A percentile compares a stretch with the other conserved stretches of the same genome.
phyloP scores from a whole-genome alignment of 2,113 vertebrate species.

The Sprattus sprattus region DNA sequence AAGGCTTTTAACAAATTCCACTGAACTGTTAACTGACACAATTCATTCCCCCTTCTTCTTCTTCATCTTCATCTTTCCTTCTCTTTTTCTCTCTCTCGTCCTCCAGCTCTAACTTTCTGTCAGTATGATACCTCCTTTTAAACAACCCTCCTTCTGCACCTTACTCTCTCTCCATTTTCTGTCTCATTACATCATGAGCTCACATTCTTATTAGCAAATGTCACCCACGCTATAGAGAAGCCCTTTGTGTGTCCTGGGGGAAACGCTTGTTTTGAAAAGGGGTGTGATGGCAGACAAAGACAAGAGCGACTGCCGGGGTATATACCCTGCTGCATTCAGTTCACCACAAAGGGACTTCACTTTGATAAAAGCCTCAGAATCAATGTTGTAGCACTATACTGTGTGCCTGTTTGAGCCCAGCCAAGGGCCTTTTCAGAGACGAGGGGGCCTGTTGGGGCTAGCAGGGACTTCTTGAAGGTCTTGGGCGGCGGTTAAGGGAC shows the following conservation, averaged over 20 bases:
- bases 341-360: background rate
- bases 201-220: constrained; percentile 18
- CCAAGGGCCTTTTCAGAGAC: background rate
- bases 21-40: background rate
- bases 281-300: background rate
- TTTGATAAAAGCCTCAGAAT: background rate
- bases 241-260: background rate
- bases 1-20: background rate
- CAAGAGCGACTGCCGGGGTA: no score
- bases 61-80: background rate
- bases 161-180: background rate
- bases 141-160: background rate
- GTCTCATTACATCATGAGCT: background rate
- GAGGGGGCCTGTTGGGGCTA: background rate
- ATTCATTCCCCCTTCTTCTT: background rate
- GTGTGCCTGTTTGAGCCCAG: background rate
- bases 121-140: background rate
- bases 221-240: background rate
- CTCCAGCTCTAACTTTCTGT: background rate
- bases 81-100: background rate
- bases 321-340: background rate
- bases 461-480: constrained; percentile 1
- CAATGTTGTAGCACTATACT: background rate
- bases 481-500: background rate
- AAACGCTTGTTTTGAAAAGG: constrained; percentile 30